Conservation (phyloP, 2,888 invertebrate species). For the Diachrysia chrysitis region DNA sequence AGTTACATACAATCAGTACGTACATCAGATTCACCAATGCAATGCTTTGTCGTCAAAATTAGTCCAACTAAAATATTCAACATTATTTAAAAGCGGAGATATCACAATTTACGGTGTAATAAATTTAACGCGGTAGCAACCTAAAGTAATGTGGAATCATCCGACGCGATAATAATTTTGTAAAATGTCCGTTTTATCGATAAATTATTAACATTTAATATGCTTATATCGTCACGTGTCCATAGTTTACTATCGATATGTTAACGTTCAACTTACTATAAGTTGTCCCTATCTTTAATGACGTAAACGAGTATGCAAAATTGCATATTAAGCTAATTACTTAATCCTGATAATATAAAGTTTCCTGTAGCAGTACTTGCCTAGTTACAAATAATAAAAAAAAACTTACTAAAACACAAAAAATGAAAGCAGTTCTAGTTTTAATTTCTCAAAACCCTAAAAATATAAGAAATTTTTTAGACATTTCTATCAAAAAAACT, state of each 20-base stretch:
- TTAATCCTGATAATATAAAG: too few relatives aligned
- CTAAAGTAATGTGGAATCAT: constrained; percentile 43
- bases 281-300: neutral
- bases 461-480: too few relatives aligned
- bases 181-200: constrained; percentile 48
- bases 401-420: too few relatives aligned
- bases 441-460: neutral
- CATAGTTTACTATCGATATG: constrained; percentile 36
- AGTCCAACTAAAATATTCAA: constrained; percentile 39
- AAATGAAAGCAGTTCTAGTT: neutral
- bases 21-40: neutral
- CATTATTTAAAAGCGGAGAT: constrained; percentile 40
- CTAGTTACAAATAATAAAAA: too few relatives aligned
- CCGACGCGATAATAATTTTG: constrained; percentile 56
- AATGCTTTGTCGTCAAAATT: constrained; percentile 16
- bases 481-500: neutral
- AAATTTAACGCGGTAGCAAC: constrained; percentile 39
- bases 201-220: constrained; percentile 58
- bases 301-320: neutral
- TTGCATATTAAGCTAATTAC: neutral
- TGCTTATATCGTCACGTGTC: constrained; percentile 33
- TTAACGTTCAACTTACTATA: constrained; percentile 13
- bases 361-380: too few relatives aligned
- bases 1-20: neutral
- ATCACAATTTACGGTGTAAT: constrained; percentile 53